Evolutionary conservation across 2,797 vertebrate genomes (phyloP), one percentile per base, ranked within the genome.

Genomic region (Acipenser oxyrinchus): DNA sequence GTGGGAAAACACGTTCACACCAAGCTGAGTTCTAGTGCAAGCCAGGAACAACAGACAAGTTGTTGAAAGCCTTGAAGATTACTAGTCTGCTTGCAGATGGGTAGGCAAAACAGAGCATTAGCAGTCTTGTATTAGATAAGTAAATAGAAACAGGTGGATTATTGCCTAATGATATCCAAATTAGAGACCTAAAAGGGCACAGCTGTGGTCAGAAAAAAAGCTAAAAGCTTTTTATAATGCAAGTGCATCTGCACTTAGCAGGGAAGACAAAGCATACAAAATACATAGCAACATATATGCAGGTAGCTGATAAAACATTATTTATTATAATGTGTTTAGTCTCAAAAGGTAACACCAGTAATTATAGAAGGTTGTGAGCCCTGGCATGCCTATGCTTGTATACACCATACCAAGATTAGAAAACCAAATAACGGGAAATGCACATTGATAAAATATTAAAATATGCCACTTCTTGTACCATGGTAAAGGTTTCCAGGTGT

Each of bases 321-420:
- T 88, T 80, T 84, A 83, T 82, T 84, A 87, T 90, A 84, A 87
- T 87, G 87, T 86, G 85, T 87, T 87, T 87, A 84, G 82, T 77
- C 76, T 74, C 51, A 74, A 73, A 76, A 69, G 76, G 70, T 76
- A 72, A 77, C 73, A 75, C 73, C 72, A 71, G 72, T 70, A 75
- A 75, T 77, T 76, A 70, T 75, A 79, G 74, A 68, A 73, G 60
- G 60, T 74, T 71, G 62, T 67, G 66, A 69, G 65, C 69, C 81
- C 75, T 81, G 78, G 88, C 88, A 87, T 84, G 84, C 78, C 86
- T 85, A n/a, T 58, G 55, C 55, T 15, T n/a, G 55, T 58, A 83
- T 77, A 79, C 86, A 86, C 82, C 83, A 83, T 86, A 85, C 89
- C 86, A 87, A 76, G 78, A 88, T 89, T 87, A 87, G 84, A 87